phyloP scores from a whole-genome alignment of 2,113 vertebrate genomes.

The Lycaon pictus region DNA sequence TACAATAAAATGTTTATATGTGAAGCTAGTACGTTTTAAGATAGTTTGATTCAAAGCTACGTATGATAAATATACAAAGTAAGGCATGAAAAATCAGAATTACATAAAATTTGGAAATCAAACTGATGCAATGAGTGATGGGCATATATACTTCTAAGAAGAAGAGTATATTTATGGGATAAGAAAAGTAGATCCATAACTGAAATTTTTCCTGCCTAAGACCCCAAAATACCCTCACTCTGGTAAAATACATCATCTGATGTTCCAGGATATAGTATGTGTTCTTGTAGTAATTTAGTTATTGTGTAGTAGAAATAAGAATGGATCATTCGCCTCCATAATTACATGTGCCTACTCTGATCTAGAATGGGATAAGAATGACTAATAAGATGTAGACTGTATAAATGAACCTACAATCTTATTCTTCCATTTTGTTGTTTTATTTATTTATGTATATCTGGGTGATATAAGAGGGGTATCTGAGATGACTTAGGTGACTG shows the following conservation, averaged over 20 bases:
- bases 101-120: neutral
- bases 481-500: too few species aligned
- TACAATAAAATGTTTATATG: neutral
- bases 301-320: neutral
- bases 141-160: neutral
- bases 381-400: neutral
- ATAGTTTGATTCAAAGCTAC: neutral
- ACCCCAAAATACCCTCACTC: neutral
- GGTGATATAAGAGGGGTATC: neutral
- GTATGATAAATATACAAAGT: neutral
- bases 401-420: neutral
- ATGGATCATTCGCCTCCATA: neutral
- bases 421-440: neutral
- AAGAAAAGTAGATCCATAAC: neutral
- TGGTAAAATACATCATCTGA: neutral
- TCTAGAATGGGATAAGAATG: neutral
- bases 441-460: neutral
- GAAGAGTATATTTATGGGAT: neutral
- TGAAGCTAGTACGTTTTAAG: neutral
- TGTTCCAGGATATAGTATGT: neutral
- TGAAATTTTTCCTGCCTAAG: neutral
- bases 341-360: neutral
- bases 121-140: neutral
- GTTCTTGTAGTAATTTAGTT: neutral
- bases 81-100: neutral